Evolutionary conservation across 2,888 invertebrate species (phyloP), one percentile per base, ranked within the genome.

Genomic region (Lithophane socia): DNA sequence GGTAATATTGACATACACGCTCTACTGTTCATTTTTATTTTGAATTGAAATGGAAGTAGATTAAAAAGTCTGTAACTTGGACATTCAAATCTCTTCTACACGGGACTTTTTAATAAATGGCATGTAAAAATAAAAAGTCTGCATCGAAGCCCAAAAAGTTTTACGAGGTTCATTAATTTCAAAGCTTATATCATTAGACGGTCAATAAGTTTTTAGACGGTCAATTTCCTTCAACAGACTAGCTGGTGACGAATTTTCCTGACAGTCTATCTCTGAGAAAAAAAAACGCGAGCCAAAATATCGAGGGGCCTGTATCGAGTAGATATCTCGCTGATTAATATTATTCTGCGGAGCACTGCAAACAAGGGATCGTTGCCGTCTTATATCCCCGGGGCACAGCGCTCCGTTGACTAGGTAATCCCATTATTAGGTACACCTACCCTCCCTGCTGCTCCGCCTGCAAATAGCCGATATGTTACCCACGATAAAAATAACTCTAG

Each of bases 401-500:
- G 75, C 77, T 79, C 67, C 52, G 68, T 54, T 49, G 71, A 63
- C 70, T 77, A 58, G 61, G 52, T 86, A 80, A 77, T 83, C 71
- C 66, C 60, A 49, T 83, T 83, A 86, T 73, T 65, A 68, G 58
- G 21, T 56, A 47, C 18, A 3, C 10, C 9, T 64, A 54, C 8
- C 8, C 54, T 65, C 54, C 44, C 68, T 56, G 47, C 73, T 71
- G 29, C 37, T 65, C 65, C 67, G 37, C 24, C 74, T 67, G 74
- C 63, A 72, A 82, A 83, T 79, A 77, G 47, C 54, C 44, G 66
- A 74, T 72, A 63, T 75, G 63, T 52, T 75, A 54, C 42, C 42
- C 42, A 54, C 29, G 7, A 68, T 67, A 80, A 75, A 84, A 67
- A 83, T 73, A 86, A 73, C 69, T 76, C 61, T n/a, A 73, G 72